Evolutionary conservation across 2,113 vertebrate species (phyloP).

Genomic region (Irena cyanogastra): DNA sequence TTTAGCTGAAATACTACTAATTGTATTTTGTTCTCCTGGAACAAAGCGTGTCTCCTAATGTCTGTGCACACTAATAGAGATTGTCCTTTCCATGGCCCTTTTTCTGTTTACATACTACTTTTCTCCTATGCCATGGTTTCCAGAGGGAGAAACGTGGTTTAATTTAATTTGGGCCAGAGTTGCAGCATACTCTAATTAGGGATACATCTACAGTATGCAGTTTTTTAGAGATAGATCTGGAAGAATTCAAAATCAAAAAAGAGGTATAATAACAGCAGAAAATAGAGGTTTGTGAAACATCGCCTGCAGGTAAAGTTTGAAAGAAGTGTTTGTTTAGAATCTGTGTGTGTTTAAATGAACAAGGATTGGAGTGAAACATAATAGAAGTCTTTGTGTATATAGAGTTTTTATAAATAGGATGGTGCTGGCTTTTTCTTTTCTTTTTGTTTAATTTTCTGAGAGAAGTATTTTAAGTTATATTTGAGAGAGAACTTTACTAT

Average conservation of each 20-base stretch:
- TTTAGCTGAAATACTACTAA: not conserved
- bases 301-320: not conserved
- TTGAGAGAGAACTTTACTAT: not conserved
- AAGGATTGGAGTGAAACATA: not conserved
- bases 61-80: not conserved
- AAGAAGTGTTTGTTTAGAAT: not conserved
- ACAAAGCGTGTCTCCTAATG: not conserved
- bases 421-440: not conserved
- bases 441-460: not conserved
- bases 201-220: not conserved
- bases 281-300: not conserved
- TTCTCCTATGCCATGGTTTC: not conserved
- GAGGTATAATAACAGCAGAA: not conserved
- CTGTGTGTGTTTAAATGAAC: not conserved
- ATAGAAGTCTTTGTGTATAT: not conserved
- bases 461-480: not conserved
- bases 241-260: not conserved
- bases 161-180: not conserved
- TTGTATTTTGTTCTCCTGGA: not conserved
- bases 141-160: not conserved
- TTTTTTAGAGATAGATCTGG: not conserved
- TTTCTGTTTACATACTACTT: not conserved
- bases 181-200: not conserved
- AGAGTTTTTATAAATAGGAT: not conserved
- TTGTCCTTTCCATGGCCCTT: not conserved